Conservation (phyloP, 2,797 vertebrate genomes). For the Myiotriccus ornatus region DNA sequence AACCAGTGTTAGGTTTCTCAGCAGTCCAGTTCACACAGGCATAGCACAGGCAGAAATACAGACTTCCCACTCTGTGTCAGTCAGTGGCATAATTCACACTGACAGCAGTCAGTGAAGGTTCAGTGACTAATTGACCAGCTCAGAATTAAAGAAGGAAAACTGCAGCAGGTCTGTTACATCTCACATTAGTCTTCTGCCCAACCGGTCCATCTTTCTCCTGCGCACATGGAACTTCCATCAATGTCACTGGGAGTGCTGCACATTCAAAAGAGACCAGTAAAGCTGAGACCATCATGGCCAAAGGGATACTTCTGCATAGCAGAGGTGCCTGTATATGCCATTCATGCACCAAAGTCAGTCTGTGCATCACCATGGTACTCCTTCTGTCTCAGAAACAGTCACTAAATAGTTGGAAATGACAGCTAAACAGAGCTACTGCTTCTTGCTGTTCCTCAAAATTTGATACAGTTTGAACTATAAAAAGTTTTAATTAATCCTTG, state of each 20-base stretch:
- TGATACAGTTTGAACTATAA: slow-evolving; percentile 55
- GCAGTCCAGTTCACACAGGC: rapidly evolving
- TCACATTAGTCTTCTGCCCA: not conserved
- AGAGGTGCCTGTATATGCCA: not conserved
- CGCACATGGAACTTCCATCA: not conserved
- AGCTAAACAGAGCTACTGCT: slow-evolving; percentile 50
- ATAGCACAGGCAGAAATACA: not conserved
- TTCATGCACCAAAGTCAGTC: not conserved
- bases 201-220: not conserved
- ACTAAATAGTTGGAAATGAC: slow-evolving; percentile 27
- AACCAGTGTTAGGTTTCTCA: not conserved
- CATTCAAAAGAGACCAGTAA: not conserved
- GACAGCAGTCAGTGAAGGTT: not conserved
- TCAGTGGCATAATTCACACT: not conserved
- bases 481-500: slow-evolving; percentile 68
- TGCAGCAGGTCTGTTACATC: not conserved
- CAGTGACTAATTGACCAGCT: not conserved
- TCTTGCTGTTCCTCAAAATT: slow-evolving; percentile 62
- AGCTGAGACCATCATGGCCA: not conserved
- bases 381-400: not conserved
- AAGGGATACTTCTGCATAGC: not conserved
- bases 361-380: not conserved
- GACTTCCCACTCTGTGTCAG: not conserved
- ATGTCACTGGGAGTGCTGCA: not conserved
- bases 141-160: not conserved